Base-by-base conservation (phyloP, 1,140 invertebrate genomes). In the Sitobion miscanthi region DNA sequence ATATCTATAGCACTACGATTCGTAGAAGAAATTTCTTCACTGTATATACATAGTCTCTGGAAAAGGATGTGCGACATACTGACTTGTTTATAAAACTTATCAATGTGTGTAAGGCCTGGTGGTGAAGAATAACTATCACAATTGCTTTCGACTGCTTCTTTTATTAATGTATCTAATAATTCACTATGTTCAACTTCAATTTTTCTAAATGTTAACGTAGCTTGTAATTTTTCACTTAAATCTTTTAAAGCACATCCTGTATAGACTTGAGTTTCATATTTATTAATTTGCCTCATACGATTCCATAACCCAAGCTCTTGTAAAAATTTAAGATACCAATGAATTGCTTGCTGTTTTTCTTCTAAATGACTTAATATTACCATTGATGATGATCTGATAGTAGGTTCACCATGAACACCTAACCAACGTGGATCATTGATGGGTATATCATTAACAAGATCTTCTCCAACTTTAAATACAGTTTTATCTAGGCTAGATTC, bases 401-500 rank as follows among this genome's bases (percentile, higher is more conserved):
- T 86, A 30, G 47, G 82, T 86, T 93, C 91, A n/a, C 82, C 91
- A 5, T 93, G 91, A 45, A 93, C 77, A 20, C 95, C 94, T 77
- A 96, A 96, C 98, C 97, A 99, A 94, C 98, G 96, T 3, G 98
- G 98, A 96, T 99, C 98, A 89, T 97, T 96, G 3, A 97, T 96
- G 20, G 98, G 98, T 94, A 97, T 97, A 95, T 99, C 98, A 95
- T 99, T 97, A 88, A 99, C 96, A 91, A 99, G 95, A 94, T 93
- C 91, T 86, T 93, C 91, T 45, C 91, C 91, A 45, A 93, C 91
- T 86, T 93, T 93, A 54, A 93, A 93, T 85, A 93, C 91, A 45
- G 91, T 93, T 57, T 86, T 93, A 93, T 93, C 91, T 21, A 93
- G 20, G 35, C 86, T 93, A n/a, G n/a, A 93, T 85, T 23, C 91